phyloP scores from a whole-genome alignment of 2,797 vertebrate species.

The Brachyalestes nurse region DNA sequence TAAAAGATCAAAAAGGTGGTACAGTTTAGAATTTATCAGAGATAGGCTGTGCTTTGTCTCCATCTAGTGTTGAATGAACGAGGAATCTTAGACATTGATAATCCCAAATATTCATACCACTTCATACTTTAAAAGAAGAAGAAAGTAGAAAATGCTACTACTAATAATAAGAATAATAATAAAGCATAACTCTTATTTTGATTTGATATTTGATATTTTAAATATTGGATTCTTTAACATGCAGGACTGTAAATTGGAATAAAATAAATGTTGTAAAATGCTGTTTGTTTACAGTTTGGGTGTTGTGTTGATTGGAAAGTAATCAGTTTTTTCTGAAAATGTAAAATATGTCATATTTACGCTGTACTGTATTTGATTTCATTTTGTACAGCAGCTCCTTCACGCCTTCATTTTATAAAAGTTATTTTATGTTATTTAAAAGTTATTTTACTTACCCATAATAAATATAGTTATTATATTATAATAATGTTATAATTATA shows the following conservation, averaged over 20 bases:
- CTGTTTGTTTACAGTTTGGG: too few relatives aligned
- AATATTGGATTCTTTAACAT: neutral
- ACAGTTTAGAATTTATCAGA: neutral
- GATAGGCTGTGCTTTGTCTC: conserved; percentile 47
- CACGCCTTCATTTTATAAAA: neutral
- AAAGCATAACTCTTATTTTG: neutral
- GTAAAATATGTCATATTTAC: too few relatives aligned
- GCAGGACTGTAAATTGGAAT: neutral
- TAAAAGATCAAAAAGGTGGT: neutral
- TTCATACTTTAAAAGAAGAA: neutral
- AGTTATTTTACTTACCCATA: neutral
- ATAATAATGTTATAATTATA: neutral
- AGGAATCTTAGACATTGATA: too few relatives aligned
- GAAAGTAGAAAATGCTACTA: neutral
- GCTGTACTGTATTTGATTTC: neutral
- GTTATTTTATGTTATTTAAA: neutral
- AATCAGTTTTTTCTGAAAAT: neutral
- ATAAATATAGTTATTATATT: neutral
- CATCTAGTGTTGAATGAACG: conserved; percentile 62
- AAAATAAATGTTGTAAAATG: neutral
- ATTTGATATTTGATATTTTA: neutral
- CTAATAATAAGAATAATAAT: neutral
- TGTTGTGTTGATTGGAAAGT: neutral
- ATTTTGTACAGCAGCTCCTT: neutral
- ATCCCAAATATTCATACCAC: neutral